These are phyloP conservation scores for Pachypeltis micranthus DNA, from an alignment of 1,140 invertebrate genomes.

Conservation along the genomic window DNA sequence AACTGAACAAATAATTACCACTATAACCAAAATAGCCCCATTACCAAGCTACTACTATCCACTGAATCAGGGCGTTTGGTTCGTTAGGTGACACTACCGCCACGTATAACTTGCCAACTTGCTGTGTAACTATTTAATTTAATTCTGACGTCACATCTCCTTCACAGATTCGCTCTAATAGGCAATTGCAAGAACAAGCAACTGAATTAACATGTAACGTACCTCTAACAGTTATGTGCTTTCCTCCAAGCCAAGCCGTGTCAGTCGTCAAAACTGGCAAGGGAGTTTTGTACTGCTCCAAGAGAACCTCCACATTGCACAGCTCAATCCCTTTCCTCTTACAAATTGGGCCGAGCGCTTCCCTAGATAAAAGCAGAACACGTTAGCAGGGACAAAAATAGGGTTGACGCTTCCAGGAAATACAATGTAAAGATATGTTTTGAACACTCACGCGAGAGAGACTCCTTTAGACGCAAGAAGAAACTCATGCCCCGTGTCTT, in stretches of 20 bases:
- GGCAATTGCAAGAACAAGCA: no score
- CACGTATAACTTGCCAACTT: no score
- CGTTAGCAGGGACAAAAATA: background rate
- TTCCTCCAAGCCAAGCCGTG: conserved; percentile 52
- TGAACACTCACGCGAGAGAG: conserved; percentile 49
- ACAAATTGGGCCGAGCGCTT: conserved; percentile 43
- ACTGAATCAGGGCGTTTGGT: no score
- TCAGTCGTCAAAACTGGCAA: conserved; percentile 46
- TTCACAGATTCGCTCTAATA: no score
- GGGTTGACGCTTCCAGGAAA: background rate
- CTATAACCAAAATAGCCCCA: no score
- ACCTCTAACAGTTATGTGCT: conserved; percentile 55
- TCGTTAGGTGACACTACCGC: no score
- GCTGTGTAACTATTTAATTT: no score
- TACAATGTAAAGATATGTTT: no score
- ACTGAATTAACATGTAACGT: no score
- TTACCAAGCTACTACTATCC: no score
- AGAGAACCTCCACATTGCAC: conserved; percentile 47
- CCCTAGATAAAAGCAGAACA: conserved; percentile 31
- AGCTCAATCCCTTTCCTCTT: conserved; percentile 48
- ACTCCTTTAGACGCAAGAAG: conserved; percentile 54
- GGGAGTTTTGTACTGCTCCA: conserved; percentile 49
- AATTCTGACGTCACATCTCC: no score
- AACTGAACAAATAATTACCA: no score
- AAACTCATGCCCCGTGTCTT: conserved; percentile 48